These are phyloP conservation scores for Hemibagrus wyckioides DNA, from an alignment of 2,113 vertebrate genomes.

Conservation along the genomic window DNA sequence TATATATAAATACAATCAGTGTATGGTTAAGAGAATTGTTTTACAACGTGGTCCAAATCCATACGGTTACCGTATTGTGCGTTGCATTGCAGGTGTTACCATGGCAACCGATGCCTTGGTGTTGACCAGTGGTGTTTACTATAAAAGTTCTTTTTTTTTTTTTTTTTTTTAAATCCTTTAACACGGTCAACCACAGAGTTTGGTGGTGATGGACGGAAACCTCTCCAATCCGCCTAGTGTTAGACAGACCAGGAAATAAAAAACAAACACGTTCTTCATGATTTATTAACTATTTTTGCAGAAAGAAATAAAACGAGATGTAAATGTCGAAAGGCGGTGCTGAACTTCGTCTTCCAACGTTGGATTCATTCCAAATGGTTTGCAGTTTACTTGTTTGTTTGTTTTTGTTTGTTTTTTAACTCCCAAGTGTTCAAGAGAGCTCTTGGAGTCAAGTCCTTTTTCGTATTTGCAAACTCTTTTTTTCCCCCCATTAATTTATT, in stretches of 20 bases:
- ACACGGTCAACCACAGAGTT: neutral
- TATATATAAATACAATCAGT: slow-evolving; percentile 1
- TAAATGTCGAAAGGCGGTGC: slow-evolving; percentile 9
- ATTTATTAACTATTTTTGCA: neutral
- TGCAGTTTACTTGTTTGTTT: neutral
- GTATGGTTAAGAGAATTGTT: slow-evolving; percentile 10
- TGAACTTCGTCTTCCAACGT: slow-evolving; percentile 55
- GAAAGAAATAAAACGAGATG: neutral
- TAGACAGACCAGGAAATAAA: slow-evolving; percentile 1
- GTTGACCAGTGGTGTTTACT: slow-evolving; percentile 3
- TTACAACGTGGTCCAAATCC: neutral
- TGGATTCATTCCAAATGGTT: slow-evolving; percentile 35
- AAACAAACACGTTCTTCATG: neutral
- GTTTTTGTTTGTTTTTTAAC: neutral
- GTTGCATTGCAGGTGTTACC: slow-evolving; percentile 5
- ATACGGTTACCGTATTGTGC: neutral
- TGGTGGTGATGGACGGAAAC: neutral
- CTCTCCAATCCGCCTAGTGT: slow-evolving; percentile 16
- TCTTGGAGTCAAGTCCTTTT: neutral
- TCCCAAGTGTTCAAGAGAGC: neutral
- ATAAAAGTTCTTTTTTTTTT: neutral
- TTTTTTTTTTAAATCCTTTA: neutral
- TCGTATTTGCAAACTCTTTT: slow-evolving; percentile 16
- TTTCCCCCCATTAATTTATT: neutral
- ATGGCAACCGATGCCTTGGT: neutral